phyloP scores from a whole-genome alignment of 2,113 vertebrate genomes.

The Oophaga pumilio region DNA sequence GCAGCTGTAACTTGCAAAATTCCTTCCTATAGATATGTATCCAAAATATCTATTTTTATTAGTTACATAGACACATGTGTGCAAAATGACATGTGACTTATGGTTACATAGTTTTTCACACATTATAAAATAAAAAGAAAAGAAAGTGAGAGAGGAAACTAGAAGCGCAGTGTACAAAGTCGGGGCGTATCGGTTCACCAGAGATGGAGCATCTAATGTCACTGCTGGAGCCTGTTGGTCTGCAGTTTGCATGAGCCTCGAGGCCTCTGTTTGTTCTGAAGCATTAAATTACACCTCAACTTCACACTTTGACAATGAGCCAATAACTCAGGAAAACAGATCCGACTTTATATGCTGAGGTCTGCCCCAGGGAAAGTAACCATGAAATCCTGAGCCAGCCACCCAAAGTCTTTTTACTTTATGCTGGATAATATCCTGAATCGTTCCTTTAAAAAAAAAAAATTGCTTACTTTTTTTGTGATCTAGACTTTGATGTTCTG shows the following conservation, averaged over 20 bases:
- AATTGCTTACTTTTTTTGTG: not conserved
- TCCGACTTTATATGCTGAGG: not conserved
- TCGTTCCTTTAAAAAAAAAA: not conserved
- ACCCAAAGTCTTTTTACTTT: not conserved
- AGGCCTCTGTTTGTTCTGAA: conserved; percentile 53
- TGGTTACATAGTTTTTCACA: not conserved
- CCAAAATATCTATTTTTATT: not conserved
- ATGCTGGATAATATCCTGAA: not conserved
- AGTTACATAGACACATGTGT: not conserved
- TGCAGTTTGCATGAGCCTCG: conserved; percentile 44
- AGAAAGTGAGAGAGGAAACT: conserved; percentile 51
- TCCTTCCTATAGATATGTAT: too few relatives aligned
- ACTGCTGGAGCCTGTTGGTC: conserved; percentile 49
- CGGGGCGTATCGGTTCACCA: conserved; percentile 47
- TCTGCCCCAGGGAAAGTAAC: conserved; percentile 29
- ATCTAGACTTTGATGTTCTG: not conserved
- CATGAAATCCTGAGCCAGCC: conserved; percentile 3
- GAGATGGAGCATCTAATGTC: conserved; percentile 43
- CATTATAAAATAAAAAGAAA: conserved; percentile 42
- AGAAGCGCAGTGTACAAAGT: conserved; percentile 30
- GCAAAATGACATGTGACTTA: not conserved
- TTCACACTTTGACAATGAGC: conserved; percentile 55
- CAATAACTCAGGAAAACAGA: conserved; percentile 40
- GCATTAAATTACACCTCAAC: conserved; percentile 58
- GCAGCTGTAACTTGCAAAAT: too few relatives aligned